Conservation (phyloP, 1,140 invertebrate species). For the Drosophila subobscura region DNA sequence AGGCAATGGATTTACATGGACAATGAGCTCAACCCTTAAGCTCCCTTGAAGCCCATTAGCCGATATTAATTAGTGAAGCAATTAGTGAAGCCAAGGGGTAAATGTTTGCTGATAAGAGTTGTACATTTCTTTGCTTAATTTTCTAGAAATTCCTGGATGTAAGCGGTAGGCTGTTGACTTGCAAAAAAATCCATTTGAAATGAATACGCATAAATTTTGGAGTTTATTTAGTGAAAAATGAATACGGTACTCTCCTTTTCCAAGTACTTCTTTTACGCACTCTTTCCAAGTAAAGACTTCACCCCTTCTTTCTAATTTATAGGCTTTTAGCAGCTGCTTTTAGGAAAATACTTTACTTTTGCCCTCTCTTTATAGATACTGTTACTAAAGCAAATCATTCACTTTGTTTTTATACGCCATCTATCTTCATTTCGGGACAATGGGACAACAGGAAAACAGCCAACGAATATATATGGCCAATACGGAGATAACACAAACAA, state of each 20-base stretch:
- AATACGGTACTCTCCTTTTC: too few relatives aligned
- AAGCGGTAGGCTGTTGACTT: too few relatives aligned
- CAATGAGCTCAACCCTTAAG: background rate
- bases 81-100: background rate
- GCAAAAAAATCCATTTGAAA: too few relatives aligned
- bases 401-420: constrained; percentile 52
- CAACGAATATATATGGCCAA: constrained; percentile 40
- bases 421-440: constrained; percentile 32
- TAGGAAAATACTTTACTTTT: background rate
- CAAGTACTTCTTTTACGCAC: too few relatives aligned
- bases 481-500: constrained; percentile 36
- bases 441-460: constrained; percentile 39
- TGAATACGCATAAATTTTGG: too few relatives aligned
- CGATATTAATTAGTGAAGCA: background rate
- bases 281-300: too few relatives aligned
- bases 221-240: too few relatives aligned
- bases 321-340: too few relatives aligned
- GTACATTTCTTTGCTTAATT: background rate
- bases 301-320: too few relatives aligned
- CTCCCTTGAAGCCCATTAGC: background rate
- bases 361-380: too few relatives aligned
- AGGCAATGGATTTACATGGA: constrained; percentile 3
- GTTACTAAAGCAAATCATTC: constrained; percentile 29
- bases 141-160: too few relatives aligned
- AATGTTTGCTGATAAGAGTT: background rate